A percentile compares a stretch with the other conserved stretches of the same genome.
Evolutionary conservation across 2,113 vertebrate genomes (phyloP).

Genomic region (Ciconia boyciana): DNA sequence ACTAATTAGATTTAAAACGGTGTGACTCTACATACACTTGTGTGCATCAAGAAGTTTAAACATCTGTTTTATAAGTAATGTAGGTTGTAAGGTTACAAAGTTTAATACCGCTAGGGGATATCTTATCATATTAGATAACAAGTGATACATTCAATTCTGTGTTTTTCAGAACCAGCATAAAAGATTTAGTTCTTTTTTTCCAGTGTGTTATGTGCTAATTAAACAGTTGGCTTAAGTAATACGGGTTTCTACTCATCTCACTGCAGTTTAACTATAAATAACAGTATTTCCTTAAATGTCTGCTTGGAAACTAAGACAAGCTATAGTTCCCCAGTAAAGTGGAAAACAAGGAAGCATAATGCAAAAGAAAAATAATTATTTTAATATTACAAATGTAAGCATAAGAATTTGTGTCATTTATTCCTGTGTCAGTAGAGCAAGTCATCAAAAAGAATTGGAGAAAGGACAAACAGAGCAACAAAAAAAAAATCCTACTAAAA

Average conservation of each 20-base stretch:
- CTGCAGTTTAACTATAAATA: neutral
- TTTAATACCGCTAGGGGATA: constrained; percentile 39
- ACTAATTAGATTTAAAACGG: constrained; percentile 69
- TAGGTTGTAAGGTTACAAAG: constrained; percentile 2
- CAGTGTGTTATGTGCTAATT: neutral
- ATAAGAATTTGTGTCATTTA: neutral
- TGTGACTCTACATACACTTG: constrained; percentile 51
- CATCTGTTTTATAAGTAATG: constrained; percentile 34
- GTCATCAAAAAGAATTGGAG: neutral
- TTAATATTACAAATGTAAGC: neutral
- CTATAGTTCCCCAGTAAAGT: neutral
- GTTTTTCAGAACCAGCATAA: neutral
- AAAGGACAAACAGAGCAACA: neutral
- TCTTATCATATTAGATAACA: constrained; percentile 8
- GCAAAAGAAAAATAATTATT: neutral
- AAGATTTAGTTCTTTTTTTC: neutral
- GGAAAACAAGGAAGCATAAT: neutral
- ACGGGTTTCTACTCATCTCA: neutral
- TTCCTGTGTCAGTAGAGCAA: neutral
- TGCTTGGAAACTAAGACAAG: neutral
- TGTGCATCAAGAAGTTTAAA: constrained; percentile 33
- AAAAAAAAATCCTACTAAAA: neutral
- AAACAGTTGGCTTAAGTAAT: neutral
- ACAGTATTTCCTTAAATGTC: neutral
- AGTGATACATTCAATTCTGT: neutral